phyloP scores from a whole-genome alignment of 2,888 invertebrate genomes.

The Bugula neritina region DNA sequence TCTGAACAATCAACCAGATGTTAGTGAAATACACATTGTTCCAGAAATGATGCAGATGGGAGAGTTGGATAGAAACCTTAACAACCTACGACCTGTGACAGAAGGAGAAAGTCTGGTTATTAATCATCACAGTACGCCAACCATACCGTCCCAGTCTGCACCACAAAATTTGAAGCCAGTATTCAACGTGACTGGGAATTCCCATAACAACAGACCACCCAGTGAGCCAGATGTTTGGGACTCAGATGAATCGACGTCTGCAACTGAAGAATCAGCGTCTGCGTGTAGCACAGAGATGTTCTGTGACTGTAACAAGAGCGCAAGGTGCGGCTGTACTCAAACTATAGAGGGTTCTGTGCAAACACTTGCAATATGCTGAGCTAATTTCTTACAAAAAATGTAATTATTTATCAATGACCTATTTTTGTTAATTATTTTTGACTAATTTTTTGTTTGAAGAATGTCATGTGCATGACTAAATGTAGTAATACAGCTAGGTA shows the following conservation, averaged over 20 bases:
- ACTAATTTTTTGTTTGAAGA: too few relatives aligned
- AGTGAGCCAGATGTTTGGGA: not conserved
- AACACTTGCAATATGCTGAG: too few relatives aligned
- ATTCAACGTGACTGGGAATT: not conserved
- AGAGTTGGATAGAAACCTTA: not conserved
- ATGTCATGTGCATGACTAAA: too few relatives aligned
- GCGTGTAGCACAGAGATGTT: constrained; percentile 18
- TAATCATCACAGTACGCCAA: constrained; percentile 2
- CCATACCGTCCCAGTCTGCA: not conserved
- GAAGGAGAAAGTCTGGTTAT: constrained; percentile 1
- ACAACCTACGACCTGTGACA: not conserved
- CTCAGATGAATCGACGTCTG: not conserved
- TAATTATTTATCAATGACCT: too few relatives aligned
- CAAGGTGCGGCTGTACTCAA: not conserved
- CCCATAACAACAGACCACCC: not conserved
- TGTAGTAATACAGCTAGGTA: too few relatives aligned
- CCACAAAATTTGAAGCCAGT: not conserved
- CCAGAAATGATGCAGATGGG: not conserved
- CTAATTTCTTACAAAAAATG: too few relatives aligned
- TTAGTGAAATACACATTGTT: not conserved
- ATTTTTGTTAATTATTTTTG: too few relatives aligned
- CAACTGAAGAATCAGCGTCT: not conserved
- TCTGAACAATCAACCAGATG: not conserved
- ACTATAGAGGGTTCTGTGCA: not conserved
- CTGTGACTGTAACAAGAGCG: constrained; percentile 6